Conservation (phyloP, 2,888 invertebrate species). For the Priocnemis perturbator region DNA sequence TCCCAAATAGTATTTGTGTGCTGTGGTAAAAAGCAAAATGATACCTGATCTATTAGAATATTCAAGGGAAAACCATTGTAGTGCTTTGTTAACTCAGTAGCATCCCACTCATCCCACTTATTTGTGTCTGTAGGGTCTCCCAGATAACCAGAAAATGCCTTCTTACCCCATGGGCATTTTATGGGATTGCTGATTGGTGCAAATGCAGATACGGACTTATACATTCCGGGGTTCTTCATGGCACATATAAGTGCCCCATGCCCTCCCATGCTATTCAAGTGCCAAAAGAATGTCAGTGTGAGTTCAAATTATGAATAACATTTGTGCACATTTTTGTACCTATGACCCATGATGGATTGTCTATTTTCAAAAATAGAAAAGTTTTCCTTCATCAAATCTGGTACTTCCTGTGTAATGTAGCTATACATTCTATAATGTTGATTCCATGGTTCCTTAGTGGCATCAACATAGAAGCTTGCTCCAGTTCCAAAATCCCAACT, state of each 20-base stretch:
- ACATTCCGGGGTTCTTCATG: conserved; percentile 92
- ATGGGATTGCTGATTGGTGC: conserved; percentile 95
- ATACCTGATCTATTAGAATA: conserved; percentile 92
- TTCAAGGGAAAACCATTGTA: conserved; percentile 91
- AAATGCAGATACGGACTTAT: conserved; percentile 94
- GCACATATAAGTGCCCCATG: conserved; percentile 96
- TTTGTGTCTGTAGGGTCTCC: conserved; percentile 79
- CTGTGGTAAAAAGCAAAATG: not conserved
- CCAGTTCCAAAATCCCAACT: conserved; percentile 96
- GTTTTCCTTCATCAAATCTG: conserved; percentile 84
- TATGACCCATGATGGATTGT: conserved; percentile 89
- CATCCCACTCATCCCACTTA: conserved; percentile 91
- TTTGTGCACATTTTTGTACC: conserved; percentile 74
- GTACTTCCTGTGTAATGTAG: conserved; percentile 93
- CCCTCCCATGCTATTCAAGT: conserved; percentile 91
- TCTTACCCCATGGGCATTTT: conserved; percentile 90
- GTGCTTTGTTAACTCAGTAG: conserved; percentile 86
- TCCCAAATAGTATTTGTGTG: no score
- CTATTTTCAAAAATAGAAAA: conserved; percentile 81
- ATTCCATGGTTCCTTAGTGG: conserved; percentile 93
- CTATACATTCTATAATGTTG: conserved; percentile 96
- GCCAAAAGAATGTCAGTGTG: conserved; percentile 4
- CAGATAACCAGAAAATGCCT: conserved; percentile 89
- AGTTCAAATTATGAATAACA: conserved; percentile 2
- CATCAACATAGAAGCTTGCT: conserved; percentile 97